These are phyloP conservation scores for Champsocephalus gunnari DNA, from an alignment of 2,797 vertebrate genomes.

Conservation along the genomic window DNA sequence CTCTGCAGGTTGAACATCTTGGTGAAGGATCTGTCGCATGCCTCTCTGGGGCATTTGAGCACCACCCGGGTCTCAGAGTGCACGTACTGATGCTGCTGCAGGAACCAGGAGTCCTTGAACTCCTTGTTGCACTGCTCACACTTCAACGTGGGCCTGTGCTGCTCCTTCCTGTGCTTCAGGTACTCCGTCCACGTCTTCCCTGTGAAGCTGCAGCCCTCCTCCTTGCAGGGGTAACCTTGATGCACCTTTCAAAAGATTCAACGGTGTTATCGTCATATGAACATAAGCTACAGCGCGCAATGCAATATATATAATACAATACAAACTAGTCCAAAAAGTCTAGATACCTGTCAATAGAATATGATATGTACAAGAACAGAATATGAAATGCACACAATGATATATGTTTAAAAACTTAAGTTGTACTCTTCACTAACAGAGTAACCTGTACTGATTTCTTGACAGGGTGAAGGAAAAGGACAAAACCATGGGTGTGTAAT, in stretches of 20 bases:
- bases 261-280: no score
- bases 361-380: no score
- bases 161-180: constrained; percentile 84
- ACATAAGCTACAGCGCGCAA: no score
- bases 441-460: no score
- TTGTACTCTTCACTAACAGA: no score
- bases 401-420: no score
- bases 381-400: no score
- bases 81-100: constrained; percentile 88
- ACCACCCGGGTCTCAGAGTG: constrained; percentile 84
- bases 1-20: constrained; percentile 92
- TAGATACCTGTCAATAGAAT: no score
- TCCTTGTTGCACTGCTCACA: constrained; percentile 88
- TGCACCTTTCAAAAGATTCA: constrained; percentile 73
- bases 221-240: constrained; percentile 89
- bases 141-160: constrained; percentile 77
- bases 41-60: constrained; percentile 85
- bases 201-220: constrained; percentile 85
- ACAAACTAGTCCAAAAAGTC: no score
- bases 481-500: no score
- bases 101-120: constrained; percentile 86
- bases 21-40: constrained; percentile 90
- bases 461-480: no score
- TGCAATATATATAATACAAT: no score
- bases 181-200: constrained; percentile 94